Conservation (phyloP, 2,113 vertebrate species). For the Gymnobelideus leadbeateri region DNA sequence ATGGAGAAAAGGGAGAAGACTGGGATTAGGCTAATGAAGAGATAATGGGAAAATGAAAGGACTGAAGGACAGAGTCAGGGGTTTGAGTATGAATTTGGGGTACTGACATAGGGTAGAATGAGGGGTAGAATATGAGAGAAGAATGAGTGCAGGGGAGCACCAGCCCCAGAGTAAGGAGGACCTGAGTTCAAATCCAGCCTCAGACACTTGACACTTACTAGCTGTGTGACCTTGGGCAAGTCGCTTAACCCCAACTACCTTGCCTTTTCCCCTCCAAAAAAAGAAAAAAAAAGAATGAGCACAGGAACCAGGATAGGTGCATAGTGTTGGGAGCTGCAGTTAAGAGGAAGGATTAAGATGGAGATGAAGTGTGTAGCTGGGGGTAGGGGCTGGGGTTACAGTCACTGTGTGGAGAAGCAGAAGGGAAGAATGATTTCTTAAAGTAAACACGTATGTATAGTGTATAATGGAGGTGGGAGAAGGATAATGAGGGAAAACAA, state of each 20-base stretch:
- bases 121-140: not conserved
- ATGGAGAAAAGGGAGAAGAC: not conserved
- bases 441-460: not conserved
- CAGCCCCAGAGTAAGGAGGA: too few relatives aligned
- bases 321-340: not conserved
- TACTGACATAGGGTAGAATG: not conserved
- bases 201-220: too few relatives aligned
- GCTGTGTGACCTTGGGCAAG: too few relatives aligned
- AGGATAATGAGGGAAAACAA: not conserved
- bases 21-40: not conserved
- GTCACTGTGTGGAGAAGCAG: not conserved
- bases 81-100: not conserved
- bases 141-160: not conserved
- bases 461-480: not conserved
- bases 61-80: not conserved
- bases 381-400: constrained; percentile 16
- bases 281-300: too few relatives aligned
- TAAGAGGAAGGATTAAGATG: not conserved
- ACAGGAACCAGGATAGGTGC: not conserved
- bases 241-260: too few relatives aligned
- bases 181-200: too few relatives aligned
- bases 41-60: not conserved
- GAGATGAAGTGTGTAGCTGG: not conserved
- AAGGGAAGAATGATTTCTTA: not conserved
- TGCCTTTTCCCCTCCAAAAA: too few relatives aligned